A percentile compares a stretch with the other conserved stretches of the same genome.
phyloP scores from a whole-genome alignment of 1,140 invertebrate species.

The Physella acuta region DNA sequence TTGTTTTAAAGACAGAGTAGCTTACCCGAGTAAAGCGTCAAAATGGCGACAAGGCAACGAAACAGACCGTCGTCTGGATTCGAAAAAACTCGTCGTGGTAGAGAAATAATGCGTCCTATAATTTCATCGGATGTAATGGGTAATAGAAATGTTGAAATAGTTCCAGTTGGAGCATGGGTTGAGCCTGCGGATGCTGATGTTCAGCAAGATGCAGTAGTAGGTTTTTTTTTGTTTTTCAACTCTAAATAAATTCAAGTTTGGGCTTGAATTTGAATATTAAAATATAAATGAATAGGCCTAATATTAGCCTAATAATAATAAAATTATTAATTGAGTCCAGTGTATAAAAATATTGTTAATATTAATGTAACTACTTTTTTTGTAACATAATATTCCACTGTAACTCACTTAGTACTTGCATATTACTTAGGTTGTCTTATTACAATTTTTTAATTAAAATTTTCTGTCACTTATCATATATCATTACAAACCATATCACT shows the following conservation, averaged over 20 bases:
- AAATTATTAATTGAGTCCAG: not conserved
- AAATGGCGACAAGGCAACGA: constrained; percentile 23
- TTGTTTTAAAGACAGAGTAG: too few relatives aligned
- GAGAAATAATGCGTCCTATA: constrained; percentile 45
- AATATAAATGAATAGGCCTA: not conserved
- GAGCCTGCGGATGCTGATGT: constrained; percentile 38
- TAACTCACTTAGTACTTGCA: too few relatives aligned
- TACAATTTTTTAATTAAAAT: too few relatives aligned
- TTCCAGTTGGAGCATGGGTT: constrained; percentile 55
- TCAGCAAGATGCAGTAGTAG: constrained; percentile 31
- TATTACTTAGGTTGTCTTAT: too few relatives aligned
- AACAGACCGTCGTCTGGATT: not conserved
- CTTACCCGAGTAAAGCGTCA: constrained; percentile 22
- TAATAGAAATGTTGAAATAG: constrained; percentile 51
- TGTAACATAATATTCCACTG: too few relatives aligned
- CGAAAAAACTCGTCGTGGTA: not conserved
- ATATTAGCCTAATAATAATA: not conserved
- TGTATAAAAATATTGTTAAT: too few relatives aligned
- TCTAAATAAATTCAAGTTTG: not conserved
- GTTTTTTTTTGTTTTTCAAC: not conserved
- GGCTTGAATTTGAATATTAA: not conserved
- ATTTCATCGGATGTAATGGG: constrained; percentile 53
- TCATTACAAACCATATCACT: too few relatives aligned
- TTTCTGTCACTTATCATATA: too few relatives aligned
- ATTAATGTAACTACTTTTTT: too few relatives aligned